These are phyloP conservation scores for Hiodon alosoides DNA, from an alignment of 2,113 vertebrate genomes.

Conservation along the genomic window DNA sequence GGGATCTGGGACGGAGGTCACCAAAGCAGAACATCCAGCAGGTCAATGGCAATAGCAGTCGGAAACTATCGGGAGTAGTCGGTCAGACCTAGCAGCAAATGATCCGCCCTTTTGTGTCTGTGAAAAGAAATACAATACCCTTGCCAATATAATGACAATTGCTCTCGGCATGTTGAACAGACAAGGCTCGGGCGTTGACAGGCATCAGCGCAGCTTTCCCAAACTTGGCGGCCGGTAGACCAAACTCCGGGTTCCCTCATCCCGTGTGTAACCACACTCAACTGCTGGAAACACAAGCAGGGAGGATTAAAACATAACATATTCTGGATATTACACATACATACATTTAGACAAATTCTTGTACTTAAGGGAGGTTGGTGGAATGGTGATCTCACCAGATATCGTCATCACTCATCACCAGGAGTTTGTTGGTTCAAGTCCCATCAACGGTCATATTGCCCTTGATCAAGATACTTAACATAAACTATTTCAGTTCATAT, in stretches of 20 bases:
- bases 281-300: not conserved
- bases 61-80: constrained; percentile 4
- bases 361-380: too few relatives aligned
- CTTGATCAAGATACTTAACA: too few relatives aligned
- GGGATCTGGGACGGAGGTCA: constrained; percentile 21
- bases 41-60: constrained; percentile 24
- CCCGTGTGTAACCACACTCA: not conserved
- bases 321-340: too few relatives aligned
- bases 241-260: constrained; percentile 17
- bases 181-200: constrained; percentile 24
- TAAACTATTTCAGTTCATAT: too few relatives aligned
- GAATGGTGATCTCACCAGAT: too few relatives aligned
- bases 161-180: constrained; percentile 21
- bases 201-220: constrained; percentile 17
- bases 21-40: constrained; percentile 22
- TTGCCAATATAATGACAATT: constrained; percentile 22
- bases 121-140: constrained; percentile 33
- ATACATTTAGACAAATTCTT: too few relatives aligned
- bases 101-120: constrained; percentile 17
- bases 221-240: constrained; percentile 19
- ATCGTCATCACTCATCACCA: too few relatives aligned
- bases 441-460: too few relatives aligned
- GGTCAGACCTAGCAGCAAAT: not conserved
- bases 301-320: not conserved
- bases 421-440: too few relatives aligned